Evolutionary conservation across 2,113 vertebrate species (phyloP).

Genomic region (Tichodroma muraria): DNA sequence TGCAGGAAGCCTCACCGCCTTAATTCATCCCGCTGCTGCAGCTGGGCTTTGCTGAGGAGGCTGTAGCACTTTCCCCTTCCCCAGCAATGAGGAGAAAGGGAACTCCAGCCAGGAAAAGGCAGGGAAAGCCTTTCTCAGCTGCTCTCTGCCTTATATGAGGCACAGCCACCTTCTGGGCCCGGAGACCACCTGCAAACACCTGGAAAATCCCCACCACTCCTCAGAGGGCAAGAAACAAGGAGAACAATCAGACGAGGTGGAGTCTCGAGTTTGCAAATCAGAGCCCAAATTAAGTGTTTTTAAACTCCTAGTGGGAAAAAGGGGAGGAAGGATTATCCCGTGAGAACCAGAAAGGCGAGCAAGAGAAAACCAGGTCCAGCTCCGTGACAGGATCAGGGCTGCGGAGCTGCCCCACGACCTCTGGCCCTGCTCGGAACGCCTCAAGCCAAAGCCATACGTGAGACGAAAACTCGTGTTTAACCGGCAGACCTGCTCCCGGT

Average conservation of each 20-base stretch:
- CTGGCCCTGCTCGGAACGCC: accelerated
- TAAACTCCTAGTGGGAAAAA: not conserved
- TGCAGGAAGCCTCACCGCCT: not conserved
- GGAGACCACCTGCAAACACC: not conserved
- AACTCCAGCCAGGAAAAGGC: accelerated
- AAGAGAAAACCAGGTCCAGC: no score
- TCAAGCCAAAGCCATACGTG: accelerated
- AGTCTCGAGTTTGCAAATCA: not conserved
- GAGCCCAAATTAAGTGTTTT: not conserved
- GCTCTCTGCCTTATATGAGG: not conserved
- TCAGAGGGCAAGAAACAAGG: not conserved
- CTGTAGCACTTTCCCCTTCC: not conserved
- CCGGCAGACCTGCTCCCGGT: not conserved
- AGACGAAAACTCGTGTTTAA: not conserved
- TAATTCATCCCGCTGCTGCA: not conserved
- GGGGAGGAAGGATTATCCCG: no score
- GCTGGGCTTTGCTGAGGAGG: not conserved
- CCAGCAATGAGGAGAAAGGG: not conserved
- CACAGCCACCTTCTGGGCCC: not conserved
- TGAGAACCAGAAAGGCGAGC: accelerated
- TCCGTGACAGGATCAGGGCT: accelerated
- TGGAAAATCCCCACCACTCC: not conserved
- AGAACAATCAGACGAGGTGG: accelerated
- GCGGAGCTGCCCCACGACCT: accelerated
- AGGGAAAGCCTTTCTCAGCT: not conserved